Evolutionary conservation across 2,113 vertebrate species (phyloP), one percentile per base, ranked within the genome.

Genomic region (Morone chrysops): DNA sequence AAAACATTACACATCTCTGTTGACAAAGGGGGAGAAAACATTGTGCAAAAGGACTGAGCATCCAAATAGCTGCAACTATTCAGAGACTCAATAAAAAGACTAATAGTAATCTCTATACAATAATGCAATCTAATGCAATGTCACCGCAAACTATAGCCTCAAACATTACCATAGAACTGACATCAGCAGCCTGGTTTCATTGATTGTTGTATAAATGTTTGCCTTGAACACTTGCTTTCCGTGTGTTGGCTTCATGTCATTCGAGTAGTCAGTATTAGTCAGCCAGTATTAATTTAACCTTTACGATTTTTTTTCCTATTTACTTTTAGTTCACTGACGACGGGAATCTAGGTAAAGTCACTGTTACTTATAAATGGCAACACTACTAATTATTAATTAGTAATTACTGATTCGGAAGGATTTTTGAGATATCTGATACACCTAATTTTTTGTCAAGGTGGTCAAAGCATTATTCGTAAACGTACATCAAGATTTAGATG

Each of bases 1-100:
- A 18, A 80, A 81, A 73, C 50, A 77, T 80, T 54, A 65, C 51
- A 76, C 57, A 74, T 61, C 8, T 70, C 22, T 90, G 70, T 81
- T 81, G 80, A 87, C 62, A 85, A 70, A 71, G 43, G 59, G 31
- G 56, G 68, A 38, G 62, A 65, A 22, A 51, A 61, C 36, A 79
- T 11, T 56, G 61, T 79, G 54, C 50, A 87, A 81, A 70, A 48
- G 18, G 50, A 60, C 4, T n/a, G 22, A 41, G 45, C 5, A 70
- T 66, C 54, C 63, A 8, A 81, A 47, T 6, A 59, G 20, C 31
- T 73, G 56, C 59, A 22, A 8, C 5, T 56, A 5, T 59, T 78
- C 61, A 45, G 36, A 47, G 20, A 43, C 4, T 40, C 13, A 47
- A 6, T 7, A 31, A 13, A 71, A 22, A 62, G 38, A 53, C 0